Evolutionary conservation across 37 sponge, comb jelly and placozoan genomes (phyloP), one percentile per base, ranked within the genome.

Genomic region (Cladorhizidae sp.): DNA sequence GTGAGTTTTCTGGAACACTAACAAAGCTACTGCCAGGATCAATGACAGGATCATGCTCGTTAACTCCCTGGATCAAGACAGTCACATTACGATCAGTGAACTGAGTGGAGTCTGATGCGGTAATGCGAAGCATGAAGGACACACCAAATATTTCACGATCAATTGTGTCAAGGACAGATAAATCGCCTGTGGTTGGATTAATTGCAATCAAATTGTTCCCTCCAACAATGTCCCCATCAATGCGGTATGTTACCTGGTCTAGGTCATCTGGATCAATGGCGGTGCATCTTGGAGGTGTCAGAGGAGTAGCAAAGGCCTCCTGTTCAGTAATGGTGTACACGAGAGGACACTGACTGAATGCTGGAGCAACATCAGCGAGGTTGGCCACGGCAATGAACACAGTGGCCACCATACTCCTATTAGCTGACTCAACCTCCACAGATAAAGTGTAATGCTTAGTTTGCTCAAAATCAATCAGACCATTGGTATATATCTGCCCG

Each of bases 191-290:
- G 1, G 9, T 37, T 64, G 65, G 64, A 37, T 89, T 43, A 38
- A 89, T 89, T 14, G 37, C 62, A 64, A 89, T 61, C 32, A 83
- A 45, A 7, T 40, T 32, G 18, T 69, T 32, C 21, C 72, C 88
- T 52, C 15, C 41, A 31, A 70, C 29, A 2, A 36, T 71, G 40
- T 77, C 77, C 6, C 78, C 85, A 52, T 28, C 28, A 43, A 88
- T 74, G 25, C 40, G 29, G 54, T 82, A 88, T 5, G 25, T 0
- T 1, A 88, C 57, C 6, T 72, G 49, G 42, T 84, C 78, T 9
- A 88, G 77, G 29, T 38, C 65, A 36, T 88, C 88, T 20, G 82
- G 83, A 29, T 88, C 88, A n/a, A 63, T 32, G 31, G 88, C 88
- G 21, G 35, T 32, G 35, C 82, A 57, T 3, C 33, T 22, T 32